Conservation (phyloP, 2,797 vertebrate genomes). For the Rhinatrema bivittatum region DNA sequence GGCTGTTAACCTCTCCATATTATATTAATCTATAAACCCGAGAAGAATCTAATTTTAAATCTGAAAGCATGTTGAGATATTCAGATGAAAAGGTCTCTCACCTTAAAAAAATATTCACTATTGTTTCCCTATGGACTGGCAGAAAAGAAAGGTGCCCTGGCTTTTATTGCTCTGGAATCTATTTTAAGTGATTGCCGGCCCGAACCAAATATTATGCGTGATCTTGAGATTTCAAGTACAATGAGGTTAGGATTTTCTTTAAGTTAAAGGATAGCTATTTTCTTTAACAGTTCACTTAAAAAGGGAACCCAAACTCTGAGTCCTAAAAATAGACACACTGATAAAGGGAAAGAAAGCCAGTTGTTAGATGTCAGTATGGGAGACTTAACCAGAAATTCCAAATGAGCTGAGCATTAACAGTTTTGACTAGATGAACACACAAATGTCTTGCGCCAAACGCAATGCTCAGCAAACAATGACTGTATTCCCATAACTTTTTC, state of each 20-base stretch:
- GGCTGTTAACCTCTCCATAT: slow-evolving; percentile 36
- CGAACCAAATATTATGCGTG: slow-evolving; percentile 3
- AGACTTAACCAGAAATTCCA: too few relatives aligned
- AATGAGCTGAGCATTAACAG: too few relatives aligned
- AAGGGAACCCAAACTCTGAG: too few relatives aligned
- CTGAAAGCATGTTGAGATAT: slow-evolving; percentile 15
- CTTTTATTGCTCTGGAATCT: neutral
- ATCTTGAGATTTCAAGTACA: slow-evolving; percentile 6
- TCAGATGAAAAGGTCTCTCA: slow-evolving; percentile 14
- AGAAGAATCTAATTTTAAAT: slow-evolving; percentile 25
- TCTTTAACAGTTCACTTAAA: too few relatives aligned
- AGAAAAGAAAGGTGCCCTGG: slow-evolving; percentile 12
- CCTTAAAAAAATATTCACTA: slow-evolving; percentile 13
- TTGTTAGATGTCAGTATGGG: too few relatives aligned
- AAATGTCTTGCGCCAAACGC: too few relatives aligned
- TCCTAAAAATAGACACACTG: too few relatives aligned
- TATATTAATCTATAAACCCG: slow-evolving; percentile 26
- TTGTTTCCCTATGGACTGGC: neutral
- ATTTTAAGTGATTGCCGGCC: neutral
- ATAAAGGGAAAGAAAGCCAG: too few relatives aligned
- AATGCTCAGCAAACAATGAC: too few relatives aligned
- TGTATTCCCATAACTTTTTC: too few relatives aligned
- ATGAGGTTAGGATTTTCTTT: neutral
- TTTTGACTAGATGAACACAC: too few relatives aligned
- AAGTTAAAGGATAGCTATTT: neutral